Percentiles rank a stretch among this genome's conserved stretches.
These are phyloP conservation scores for Pontoporia blainvillei DNA, from an alignment of 2,113 vertebrate species.

Conservation along the genomic window DNA sequence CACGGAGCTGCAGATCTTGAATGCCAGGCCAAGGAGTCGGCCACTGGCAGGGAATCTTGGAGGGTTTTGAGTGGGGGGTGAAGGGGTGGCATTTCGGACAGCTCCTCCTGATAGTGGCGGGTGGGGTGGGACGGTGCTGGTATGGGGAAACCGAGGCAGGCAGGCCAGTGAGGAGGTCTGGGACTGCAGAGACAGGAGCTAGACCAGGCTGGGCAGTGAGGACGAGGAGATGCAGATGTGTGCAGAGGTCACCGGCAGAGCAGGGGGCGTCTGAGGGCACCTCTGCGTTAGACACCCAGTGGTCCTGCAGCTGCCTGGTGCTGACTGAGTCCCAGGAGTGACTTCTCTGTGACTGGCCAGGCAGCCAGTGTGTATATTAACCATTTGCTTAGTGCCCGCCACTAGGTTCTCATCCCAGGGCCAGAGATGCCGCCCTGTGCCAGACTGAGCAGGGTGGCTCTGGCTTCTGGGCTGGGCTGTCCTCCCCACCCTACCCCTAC, in stretches of 20 bases:
- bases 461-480: not conserved
- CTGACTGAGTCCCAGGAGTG: not conserved
- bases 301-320: not conserved
- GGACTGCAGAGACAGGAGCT: not conserved
- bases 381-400: no score
- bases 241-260: not conserved
- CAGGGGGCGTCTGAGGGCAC: not conserved
- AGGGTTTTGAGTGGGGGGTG: not conserved
- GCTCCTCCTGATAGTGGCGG: not conserved
- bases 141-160: not conserved
- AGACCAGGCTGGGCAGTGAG: not conserved
- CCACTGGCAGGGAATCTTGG: not conserved
- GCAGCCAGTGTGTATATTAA: rapidly evolving
- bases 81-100: not conserved
- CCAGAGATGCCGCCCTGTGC: not conserved
- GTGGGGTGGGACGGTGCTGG: not conserved
- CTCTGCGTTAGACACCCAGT: not conserved
- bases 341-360: not conserved
- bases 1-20: not conserved
- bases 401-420: not conserved
- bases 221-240: not conserved
- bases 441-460: not conserved
- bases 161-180: not conserved
- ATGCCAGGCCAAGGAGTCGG: not conserved
- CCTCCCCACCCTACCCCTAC: not conserved